Percentiles rank a stretch among this genome's conserved stretches.
Conservation (phyloP, 1,140 invertebrate genomes). For the Hypothenemus hampei region DNA sequence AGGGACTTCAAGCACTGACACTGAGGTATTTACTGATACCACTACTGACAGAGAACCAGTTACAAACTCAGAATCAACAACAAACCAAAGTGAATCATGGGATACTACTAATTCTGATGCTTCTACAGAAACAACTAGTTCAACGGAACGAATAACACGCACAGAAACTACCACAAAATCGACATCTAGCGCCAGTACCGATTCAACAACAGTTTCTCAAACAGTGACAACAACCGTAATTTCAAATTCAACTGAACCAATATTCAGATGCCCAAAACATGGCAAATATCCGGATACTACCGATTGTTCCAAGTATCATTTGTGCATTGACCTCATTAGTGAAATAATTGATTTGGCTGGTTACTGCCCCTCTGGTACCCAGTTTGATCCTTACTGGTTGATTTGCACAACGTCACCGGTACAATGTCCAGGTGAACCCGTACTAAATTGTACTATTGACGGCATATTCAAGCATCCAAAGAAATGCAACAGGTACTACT, state of each 20-base stretch:
- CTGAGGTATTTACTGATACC: too few species aligned
- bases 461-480: slow-evolving; percentile 32
- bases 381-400: slow-evolving; percentile 30
- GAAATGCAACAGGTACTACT: slow-evolving; percentile 37
- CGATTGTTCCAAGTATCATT: slow-evolving; percentile 31
- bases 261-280: slow-evolving; percentile 24
- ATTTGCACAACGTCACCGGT: slow-evolving; percentile 36
- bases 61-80: too few species aligned
- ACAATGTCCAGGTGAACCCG: slow-evolving; percentile 34
- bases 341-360: slow-evolving; percentile 25
- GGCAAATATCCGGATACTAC: slow-evolving; percentile 36
- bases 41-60: too few species aligned
- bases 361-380: slow-evolving; percentile 29
- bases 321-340: slow-evolving; percentile 28
- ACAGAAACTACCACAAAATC: too few species aligned
- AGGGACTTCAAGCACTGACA: too few species aligned
- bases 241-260: neutral
- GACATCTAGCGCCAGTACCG: neutral
- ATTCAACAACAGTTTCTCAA: neutral
- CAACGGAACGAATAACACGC: neutral
- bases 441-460: slow-evolving; percentile 25
- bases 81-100: too few species aligned
- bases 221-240: neutral
- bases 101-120: too few species aligned
- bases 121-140: too few species aligned